phyloP scores from a whole-genome alignment of 2,797 vertebrate species.

The Oreonectes daqikongensis region DNA sequence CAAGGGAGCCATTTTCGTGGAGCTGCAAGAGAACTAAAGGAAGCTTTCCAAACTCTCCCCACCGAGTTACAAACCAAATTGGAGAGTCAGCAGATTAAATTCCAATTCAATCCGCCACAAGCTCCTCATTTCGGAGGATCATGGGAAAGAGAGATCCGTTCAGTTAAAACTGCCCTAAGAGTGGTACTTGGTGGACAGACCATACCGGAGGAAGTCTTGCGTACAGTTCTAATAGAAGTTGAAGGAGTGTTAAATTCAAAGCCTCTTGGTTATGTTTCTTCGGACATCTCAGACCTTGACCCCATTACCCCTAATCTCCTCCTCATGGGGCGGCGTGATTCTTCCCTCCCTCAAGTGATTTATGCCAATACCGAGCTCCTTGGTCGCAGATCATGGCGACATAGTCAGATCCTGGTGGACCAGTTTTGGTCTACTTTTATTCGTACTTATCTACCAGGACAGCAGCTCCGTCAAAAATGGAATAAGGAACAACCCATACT shows the following conservation, averaged over 20 bases:
- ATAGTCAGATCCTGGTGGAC: conserved; percentile 35
- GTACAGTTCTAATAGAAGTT: conserved; percentile 17
- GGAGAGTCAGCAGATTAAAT: background rate
- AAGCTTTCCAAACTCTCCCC: background rate
- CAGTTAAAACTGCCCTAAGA: background rate
- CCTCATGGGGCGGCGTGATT: conserved; percentile 5
- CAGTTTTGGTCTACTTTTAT: conserved; percentile 39
- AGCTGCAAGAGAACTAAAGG: background rate
- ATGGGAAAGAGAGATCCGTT: background rate
- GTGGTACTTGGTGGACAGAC: background rate
- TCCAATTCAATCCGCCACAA: background rate
- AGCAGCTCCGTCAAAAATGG: conserved; percentile 33
- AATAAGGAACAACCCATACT: background rate
- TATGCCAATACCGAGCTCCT: background rate
- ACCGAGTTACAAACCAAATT: background rate
- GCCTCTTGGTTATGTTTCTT: background rate
- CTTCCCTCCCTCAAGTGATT: background rate
- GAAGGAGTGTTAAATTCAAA: conserved; percentile 30
- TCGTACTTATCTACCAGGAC: conserved; percentile 7
- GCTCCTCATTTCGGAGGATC: too few species aligned
- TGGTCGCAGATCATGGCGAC: conserved; percentile 1
- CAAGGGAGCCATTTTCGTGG: background rate
- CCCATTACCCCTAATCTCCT: conserved; percentile 9
- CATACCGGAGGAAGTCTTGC: background rate
- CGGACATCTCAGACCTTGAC: background rate